These are phyloP conservation scores for Hyperoplus immaculatus DNA, from an alignment of 2,797 vertebrate species.

Conservation along the genomic window DNA sequence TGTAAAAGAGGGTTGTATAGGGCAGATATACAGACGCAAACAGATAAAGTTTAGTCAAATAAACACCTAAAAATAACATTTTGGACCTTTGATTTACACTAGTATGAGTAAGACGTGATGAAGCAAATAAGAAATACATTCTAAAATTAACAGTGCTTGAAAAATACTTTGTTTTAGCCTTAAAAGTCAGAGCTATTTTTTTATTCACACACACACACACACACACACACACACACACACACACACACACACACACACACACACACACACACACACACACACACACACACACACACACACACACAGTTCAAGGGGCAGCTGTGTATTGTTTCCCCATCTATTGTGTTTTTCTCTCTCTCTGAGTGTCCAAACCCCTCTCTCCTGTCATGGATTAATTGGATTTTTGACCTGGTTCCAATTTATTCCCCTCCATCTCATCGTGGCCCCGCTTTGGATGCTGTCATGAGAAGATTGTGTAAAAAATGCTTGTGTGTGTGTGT, in stretches of 20 bases:
- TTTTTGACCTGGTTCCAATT: constrained; percentile 80
- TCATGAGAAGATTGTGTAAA: constrained; percentile 46
- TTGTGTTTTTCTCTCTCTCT: constrained; percentile 51
- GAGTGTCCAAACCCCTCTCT: constrained; percentile 49
- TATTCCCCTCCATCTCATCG: constrained; percentile 48
- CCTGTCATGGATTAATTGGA: constrained; percentile 82
- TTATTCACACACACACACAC: constrained; percentile 23
- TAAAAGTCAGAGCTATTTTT: constrained; percentile 18
- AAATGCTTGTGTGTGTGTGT: constrained; percentile 16
- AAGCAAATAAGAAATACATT: no score
- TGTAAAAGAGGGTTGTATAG: no score
- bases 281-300: constrained; percentile 28
- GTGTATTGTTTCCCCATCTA: constrained; percentile 57
- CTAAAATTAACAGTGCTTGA: no score
- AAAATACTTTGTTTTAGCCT: no score
- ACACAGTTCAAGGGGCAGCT: constrained; percentile 47
- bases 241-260: constrained; percentile 23
- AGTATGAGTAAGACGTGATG: no score
- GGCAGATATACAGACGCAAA: no score
- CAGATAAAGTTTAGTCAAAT: no score
- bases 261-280: constrained; percentile 25
- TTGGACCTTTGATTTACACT: no score
- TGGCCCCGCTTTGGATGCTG: constrained; percentile 27
- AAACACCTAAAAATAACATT: no score
- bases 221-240: constrained; percentile 3